phyloP scores from a whole-genome alignment of 2,113 vertebrate species.

The Oxyruncus cristatus region DNA sequence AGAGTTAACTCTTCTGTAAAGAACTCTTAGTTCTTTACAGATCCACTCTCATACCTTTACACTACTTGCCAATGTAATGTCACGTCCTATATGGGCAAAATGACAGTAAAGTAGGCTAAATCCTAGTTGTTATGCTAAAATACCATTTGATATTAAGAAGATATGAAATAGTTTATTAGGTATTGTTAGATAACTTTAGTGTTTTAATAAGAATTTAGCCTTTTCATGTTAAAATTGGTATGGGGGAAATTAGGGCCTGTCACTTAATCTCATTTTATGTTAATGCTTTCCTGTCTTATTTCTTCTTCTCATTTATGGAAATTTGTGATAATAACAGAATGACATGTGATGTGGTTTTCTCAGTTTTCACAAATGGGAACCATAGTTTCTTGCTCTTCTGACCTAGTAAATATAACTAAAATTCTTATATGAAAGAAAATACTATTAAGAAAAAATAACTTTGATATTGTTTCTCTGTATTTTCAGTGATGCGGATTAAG shows the following conservation, averaged over 20 bases:
- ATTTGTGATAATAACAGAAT: neutral
- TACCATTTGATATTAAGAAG: neutral
- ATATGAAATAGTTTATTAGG: neutral
- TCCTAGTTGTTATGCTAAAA: neutral
- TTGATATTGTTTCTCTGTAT: neutral
- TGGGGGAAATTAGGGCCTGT: neutral
- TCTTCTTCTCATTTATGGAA: neutral
- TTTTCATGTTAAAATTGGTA: neutral
- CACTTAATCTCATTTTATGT: neutral
- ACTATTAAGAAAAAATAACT: neutral
- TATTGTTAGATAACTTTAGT: neutral
- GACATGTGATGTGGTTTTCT: neutral
- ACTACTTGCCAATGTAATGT: neutral
- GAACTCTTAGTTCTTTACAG: neutral
- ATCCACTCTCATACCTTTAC: neutral
- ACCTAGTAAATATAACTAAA: neutral
- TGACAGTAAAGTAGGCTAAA: neutral
- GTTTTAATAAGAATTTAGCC: neutral
- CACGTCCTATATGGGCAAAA: neutral
- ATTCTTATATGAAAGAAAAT: neutral
- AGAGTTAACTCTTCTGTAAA: too few relatives aligned
- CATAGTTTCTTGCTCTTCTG: neutral
- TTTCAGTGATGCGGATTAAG: neutral
- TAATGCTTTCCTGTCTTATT: neutral
- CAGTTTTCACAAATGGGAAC: neutral